These are phyloP conservation scores for Aldrovandia affinis DNA, from an alignment of 2,797 vertebrate species.

Conservation along the genomic window DNA sequence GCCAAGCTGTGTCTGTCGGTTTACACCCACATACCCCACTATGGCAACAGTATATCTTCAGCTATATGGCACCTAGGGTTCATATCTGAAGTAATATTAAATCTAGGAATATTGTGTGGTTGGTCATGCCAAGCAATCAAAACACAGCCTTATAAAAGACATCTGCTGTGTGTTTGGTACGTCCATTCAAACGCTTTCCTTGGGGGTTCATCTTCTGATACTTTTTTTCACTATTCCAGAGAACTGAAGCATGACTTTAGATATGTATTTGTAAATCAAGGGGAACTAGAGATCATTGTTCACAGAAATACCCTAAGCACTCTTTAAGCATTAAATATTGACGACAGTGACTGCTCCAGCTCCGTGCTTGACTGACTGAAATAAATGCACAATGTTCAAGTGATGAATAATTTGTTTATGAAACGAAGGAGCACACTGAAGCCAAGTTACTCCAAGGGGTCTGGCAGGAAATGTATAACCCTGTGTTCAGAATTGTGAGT, in stretches of 20 bases:
- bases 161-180: neutral
- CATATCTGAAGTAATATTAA: neutral
- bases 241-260: neutral
- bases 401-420: neutral
- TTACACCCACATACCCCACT: conserved; percentile 5
- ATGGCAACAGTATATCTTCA: neutral
- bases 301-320: neutral
- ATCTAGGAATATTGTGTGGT: neutral
- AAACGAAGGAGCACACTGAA: neutral
- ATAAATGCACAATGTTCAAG: neutral
- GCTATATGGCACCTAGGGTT: neutral
- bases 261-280: neutral
- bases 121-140: neutral
- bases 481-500: neutral
- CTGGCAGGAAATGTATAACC: neutral
- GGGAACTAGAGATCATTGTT: neutral
- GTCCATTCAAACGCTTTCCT: neutral
- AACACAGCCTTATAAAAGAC: neutral
- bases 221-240: neutral
- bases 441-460: neutral
- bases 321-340: neutral
- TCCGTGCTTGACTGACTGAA: conserved; percentile 1
- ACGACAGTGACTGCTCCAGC: neutral
- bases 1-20: neutral
- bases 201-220: neutral